Evolutionary conservation across 2,888 invertebrate species (phyloP), one percentile per base, ranked within the genome.

Genomic region (Hipparchia sbordonii): DNA sequence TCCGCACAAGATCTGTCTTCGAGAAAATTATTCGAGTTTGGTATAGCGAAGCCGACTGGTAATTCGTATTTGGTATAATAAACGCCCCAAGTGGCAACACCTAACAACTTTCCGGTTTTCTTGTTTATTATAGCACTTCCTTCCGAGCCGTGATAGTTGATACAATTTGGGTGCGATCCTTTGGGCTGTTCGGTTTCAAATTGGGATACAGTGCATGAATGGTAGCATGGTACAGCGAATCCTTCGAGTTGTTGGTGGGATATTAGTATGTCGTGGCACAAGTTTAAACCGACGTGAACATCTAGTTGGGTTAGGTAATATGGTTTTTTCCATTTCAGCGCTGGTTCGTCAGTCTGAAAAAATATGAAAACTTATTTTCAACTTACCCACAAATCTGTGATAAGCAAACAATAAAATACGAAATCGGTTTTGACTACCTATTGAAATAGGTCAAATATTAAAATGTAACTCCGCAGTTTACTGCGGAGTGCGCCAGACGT

Each of bases 81-180:
- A 0, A 78, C 69, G 0, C 88, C 89, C 91, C 91, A 91, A 0
- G 88, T 89, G 0, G 88, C 86, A 2, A 91, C 65, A 1, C 91
- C 91, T 0, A 90, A 68, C 39, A 91, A 69, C 72, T 79, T 79
- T 0, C 82, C 79, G 0, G 70, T 81, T 9, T 72, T 77, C 0
- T 52, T 67, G 54, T 89, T 82, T 5, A 85, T 33, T 1, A 91
- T 67, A 0, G 87, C 89, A 0, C 82, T 87, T 0, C 91, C 91
- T 70, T 87, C 86, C 0, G 85, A 87, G 0, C 88, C 90, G 23
- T 84, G 87, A 65, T 87, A 88, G 0, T 74, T 78, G 0, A 52
- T 8, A 63, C 90, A 90, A 6, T 71, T 74, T 0, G 51, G 6
- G 23, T 62, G 61, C 7, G 6, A 2, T 23, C 6, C 8, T 7